Evolutionary conservation across 2,797 vertebrate species (phyloP), one percentile per base, ranked within the genome.

Genomic region (Pseudomugil tenellus): DNA sequence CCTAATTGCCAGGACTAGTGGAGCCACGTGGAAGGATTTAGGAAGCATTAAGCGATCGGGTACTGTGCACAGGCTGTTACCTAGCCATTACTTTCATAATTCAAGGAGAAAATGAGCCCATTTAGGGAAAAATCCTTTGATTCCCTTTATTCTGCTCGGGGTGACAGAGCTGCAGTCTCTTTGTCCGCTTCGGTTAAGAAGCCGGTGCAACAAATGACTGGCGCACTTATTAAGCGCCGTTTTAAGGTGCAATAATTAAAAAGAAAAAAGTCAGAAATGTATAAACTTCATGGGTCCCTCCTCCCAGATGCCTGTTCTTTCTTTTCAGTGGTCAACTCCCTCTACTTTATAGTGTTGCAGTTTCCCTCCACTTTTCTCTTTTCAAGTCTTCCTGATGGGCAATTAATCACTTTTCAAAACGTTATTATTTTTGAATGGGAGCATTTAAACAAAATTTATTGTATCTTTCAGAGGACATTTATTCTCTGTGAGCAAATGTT

Each of bases 21-120:
- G 95, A 96, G 97, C 95, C 98, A 99, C 98, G 98, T 99, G 98
- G 97, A 99, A 98, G 96, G 98, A 94, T 98, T 99, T 99, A 98
- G 95, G 92, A 80, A 93, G 97, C 95, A 96, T 97, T 99, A 99
- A 96, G 95, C 96, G 85, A 95, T 93, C 78, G 96, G 96, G 96
- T 96, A 97, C 96, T 94, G 96, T 95, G 97, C 95, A 95, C 97
- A 94, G 96, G 88, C 96, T 98, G 96, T 98, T 98, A 98, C 97
- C 96, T 97, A 93, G 95, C 94, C 96, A 95, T 96, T 95, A 94
- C 97, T 97, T 98, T 98, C 96, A 97, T 97, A 99, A 98, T 96
- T 98, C 96, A 97, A 96, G 96, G 95, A 95, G 97, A 98, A 98
- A 98, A 99, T 97, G 94, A 95, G 95, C 95, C 96, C 96, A 96